Conservation (phyloP, 2,888 invertebrate genomes). For the Ptilodon capucinus region DNA sequence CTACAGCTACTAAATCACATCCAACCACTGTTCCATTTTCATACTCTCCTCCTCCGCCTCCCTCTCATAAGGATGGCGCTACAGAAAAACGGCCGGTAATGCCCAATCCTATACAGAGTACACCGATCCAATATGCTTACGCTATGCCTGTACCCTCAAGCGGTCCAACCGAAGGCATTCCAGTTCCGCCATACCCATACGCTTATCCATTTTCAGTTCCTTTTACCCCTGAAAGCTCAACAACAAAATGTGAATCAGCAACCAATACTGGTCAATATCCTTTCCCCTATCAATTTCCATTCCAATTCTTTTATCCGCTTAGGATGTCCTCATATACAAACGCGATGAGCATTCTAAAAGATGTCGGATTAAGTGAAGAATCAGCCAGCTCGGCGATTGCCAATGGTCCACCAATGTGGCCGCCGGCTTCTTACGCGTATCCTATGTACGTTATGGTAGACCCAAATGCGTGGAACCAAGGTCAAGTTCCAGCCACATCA, state of each 20-base stretch:
- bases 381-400: conserved; percentile 38
- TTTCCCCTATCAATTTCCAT: conserved; percentile 37
- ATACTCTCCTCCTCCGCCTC: conserved; percentile 34
- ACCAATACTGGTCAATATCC: conserved; percentile 46
- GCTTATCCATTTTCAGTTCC: conserved; percentile 37
- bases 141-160: conserved; percentile 45
- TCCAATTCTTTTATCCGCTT: conserved; percentile 65
- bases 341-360: conserved; percentile 57
- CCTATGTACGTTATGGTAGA: conserved; percentile 71
- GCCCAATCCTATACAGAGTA: conserved; percentile 45
- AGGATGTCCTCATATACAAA: conserved; percentile 64
- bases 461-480: conserved; percentile 58
- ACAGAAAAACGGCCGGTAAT: conserved; percentile 58
- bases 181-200: conserved; percentile 48
- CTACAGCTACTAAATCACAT: conserved; percentile 40
- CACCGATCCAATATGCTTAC: conserved; percentile 58
- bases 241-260: conserved; percentile 37
- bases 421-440: conserved; percentile 54
- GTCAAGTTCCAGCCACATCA: conserved; percentile 39
- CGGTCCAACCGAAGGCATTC: conserved; percentile 31
- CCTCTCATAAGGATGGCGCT: conserved; percentile 43
- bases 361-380: conserved; percentile 52
- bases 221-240: conserved; percentile 35
- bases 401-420: conserved; percentile 54
- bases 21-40: conserved; percentile 35